Base-by-base conservation (phyloP, 92 coral and sea anemone species). In the Palythoa grandiflora region DNA sequence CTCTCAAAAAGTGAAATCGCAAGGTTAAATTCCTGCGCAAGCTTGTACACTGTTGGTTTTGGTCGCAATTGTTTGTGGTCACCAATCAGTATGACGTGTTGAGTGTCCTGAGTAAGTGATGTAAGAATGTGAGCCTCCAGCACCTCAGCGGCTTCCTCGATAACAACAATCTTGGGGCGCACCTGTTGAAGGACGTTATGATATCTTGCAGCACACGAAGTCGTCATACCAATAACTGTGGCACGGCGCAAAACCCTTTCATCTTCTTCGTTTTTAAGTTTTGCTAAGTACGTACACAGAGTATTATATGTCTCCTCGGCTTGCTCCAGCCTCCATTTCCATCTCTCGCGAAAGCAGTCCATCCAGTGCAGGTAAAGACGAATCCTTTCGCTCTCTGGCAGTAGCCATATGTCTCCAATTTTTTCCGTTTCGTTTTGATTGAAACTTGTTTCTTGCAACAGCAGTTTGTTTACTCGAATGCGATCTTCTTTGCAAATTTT, bases 111-210 rank as follows among this genome's bases (percentile, higher is more conserved):
- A 17, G 95, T 80, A 14, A 94, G 87, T 28, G 96, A 88, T 54
- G 96, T 94, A 19, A 91, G 85, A 55, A 94, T 90, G 20, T 94
- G 96, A 2, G 94, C 94, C 73, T 94, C 97, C 60, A 94, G 89
- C 2, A 94, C 97, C 60, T 94, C 97, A 55, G 97, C 97, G 51
- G 97, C 97, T 81, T 94, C 97, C 78, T 94, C 95, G 1, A 94
- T 88, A 53, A 94, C 84, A 10, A 92, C 92, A 38, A 94, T 94
- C 38, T 87, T 88, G 8, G 97, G 97, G 6, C 88, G 78, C 61
- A 94, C 90, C 73, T 87, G 81, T 80, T 90, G 92, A 78, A 94
- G 89, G 68, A 84, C 78, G 2, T 36, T 66, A 37, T 91, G 90
- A 63, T 90, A 93, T 73, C 79, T 92, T 16, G 97, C 97, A 0